phyloP scores from a whole-genome alignment of 2,113 vertebrate species.

The Theristicus caerulescens region DNA sequence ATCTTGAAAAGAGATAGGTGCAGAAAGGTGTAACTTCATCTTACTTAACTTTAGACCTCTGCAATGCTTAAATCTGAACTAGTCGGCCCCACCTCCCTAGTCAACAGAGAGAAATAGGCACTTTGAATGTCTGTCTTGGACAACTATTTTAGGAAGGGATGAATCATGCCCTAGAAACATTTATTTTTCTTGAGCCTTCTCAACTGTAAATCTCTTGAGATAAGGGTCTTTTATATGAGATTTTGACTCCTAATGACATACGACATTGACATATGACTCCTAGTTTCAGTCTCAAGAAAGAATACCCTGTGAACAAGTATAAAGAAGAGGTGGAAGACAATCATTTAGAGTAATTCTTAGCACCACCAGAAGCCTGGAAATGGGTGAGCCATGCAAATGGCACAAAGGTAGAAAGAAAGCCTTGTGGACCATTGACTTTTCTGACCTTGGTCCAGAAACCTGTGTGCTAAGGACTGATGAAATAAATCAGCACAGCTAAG shows the following conservation, averaged over 20 bases:
- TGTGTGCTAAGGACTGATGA: neutral
- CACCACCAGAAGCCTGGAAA: neutral
- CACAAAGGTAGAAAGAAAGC: neutral
- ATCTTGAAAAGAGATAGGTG: neutral
- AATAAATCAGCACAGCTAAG: neutral
- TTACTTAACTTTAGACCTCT: neutral
- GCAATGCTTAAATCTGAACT: neutral
- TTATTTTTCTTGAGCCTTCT: neutral
- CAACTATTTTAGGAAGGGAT: neutral
- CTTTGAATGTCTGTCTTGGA: neutral
- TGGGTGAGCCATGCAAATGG: neutral
- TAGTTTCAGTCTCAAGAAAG: neutral
- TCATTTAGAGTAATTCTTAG: neutral
- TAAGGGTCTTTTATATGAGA: neutral
- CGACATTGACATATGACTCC: neutral
- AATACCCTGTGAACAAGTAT: neutral
- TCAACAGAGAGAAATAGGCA: neutral
- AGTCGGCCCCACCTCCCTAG: neutral
- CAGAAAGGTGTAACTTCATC: neutral
- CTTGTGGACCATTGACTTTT: neutral
- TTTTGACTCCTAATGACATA: neutral
- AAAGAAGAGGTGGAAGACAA: neutral
- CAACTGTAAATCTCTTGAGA: neutral
- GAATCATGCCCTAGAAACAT: neutral
- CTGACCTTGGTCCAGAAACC: neutral